Conservation (phyloP, 2,797 vertebrate species). For the Sylvia borin region DNA sequence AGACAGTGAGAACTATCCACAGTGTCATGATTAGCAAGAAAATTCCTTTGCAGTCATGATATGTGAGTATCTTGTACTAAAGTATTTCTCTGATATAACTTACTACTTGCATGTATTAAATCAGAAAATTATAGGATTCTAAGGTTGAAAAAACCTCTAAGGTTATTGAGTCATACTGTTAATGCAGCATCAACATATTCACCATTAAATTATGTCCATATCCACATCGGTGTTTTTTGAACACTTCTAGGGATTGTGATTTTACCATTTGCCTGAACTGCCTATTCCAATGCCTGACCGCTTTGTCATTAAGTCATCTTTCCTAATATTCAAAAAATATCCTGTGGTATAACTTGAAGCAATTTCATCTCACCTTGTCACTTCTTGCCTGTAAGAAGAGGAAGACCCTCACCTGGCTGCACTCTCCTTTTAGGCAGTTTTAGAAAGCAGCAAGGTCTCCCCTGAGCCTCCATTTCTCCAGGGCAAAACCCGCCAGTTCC, state of each 20-base stretch:
- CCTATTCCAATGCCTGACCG: background rate
- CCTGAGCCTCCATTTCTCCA: background rate
- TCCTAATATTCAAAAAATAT: background rate
- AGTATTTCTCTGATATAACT: background rate
- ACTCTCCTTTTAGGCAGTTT: background rate
- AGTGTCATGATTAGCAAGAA: background rate
- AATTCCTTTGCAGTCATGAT: background rate
- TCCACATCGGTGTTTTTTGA: background rate
- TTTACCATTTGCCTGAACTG: background rate
- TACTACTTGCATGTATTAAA: background rate
- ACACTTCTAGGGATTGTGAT: background rate
- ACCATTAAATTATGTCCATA: background rate
- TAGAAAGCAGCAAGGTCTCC: background rate
- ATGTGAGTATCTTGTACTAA: background rate
- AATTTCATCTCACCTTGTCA: background rate
- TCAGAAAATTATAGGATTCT: background rate
- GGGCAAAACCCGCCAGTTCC: background rate
- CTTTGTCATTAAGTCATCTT: background rate
- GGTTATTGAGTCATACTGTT: background rate
- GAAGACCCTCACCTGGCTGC: accelerated
- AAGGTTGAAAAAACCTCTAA: background rate
- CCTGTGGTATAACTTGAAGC: background rate
- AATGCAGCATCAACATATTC: background rate
- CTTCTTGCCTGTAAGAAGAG: background rate
- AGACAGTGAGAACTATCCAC: background rate